Conservation (phyloP, 1,140 invertebrate species). For the Caenorhabditis briggsae region DNA sequence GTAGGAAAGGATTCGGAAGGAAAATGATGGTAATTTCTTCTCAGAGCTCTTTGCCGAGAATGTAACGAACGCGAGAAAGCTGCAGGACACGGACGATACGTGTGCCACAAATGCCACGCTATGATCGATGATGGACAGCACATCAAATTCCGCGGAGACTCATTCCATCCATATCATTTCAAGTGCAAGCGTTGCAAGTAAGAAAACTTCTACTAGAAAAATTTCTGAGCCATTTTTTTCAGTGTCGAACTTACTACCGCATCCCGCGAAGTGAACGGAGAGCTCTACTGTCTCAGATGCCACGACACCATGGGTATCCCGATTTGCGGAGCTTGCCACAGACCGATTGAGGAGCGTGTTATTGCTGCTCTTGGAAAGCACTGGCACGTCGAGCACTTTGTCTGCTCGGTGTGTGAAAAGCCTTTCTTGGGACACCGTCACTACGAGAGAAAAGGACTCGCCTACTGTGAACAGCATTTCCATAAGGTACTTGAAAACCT, state of each 20-base stretch:
- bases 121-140: conserved; percentile 93
- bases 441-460: conserved; percentile 97
- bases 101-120: conserved; percentile 98
- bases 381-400: conserved; percentile 99
- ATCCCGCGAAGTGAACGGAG: conserved; percentile 93
- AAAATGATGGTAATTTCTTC: conserved; percentile 67
- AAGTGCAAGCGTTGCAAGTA: conserved; percentile 84
- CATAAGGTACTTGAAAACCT: conserved; percentile 80
- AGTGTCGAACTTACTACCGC: conserved; percentile 84
- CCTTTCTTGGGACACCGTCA: conserved; percentile 98
- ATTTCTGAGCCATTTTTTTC: conserved; percentile 61
- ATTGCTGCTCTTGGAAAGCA: conserved; percentile 97
- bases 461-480: conserved; percentile 99
- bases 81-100: conserved; percentile 92
- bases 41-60: conserved; percentile 91
- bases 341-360: conserved; percentile 94
- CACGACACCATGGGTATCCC: conserved; percentile 98
- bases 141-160: conserved; percentile 93
- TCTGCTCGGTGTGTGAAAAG: conserved; percentile 99
- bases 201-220: conserved; percentile 15
- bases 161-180: conserved; percentile 99
- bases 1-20: background rate
- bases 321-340: conserved; percentile 95
- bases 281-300: conserved; percentile 95
- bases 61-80: conserved; percentile 97